Conservation (phyloP, 2,888 invertebrate genomes). For the Tigriopus californicus region DNA sequence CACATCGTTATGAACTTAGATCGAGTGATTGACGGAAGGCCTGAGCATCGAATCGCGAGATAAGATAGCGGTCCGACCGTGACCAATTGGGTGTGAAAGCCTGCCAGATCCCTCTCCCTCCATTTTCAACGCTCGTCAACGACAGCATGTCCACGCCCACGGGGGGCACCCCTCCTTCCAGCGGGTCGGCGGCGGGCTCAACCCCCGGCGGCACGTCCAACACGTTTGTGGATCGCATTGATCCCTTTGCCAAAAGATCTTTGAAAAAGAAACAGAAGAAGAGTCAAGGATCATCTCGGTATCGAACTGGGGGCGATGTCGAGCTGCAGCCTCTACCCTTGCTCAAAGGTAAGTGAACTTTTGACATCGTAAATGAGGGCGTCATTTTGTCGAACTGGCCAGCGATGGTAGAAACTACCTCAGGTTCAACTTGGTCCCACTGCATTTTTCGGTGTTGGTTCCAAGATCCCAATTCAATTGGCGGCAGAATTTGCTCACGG, state of each 20-base stretch:
- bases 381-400: too few species aligned
- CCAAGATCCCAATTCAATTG: too few species aligned
- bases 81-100: background rate
- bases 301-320: slow-evolving; percentile 92
- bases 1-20: background rate
- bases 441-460: too few species aligned
- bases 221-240: slow-evolving; percentile 96
- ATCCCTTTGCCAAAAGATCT: slow-evolving; percentile 96
- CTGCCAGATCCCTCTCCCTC: background rate
- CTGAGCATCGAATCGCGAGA: background rate
- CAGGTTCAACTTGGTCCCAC: too few species aligned
- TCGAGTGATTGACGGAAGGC: background rate
- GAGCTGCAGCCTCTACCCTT: slow-evolving; percentile 81
- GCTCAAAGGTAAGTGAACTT: slow-evolving; percentile 45
- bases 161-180: slow-evolving; percentile 1
- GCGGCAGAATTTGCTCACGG: too few species aligned
- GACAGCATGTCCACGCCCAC: background rate
- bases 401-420: too few species aligned
- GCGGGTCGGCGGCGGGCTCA: background rate
- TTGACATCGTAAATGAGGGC: too few species aligned
- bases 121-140: background rate
- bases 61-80: background rate
- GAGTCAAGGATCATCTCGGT: slow-evolving; percentile 95
- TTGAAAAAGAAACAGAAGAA: slow-evolving; percentile 95
- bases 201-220: slow-evolving; percentile 20